phyloP scores from a whole-genome alignment of 2,888 invertebrate species.

The Aleiodes testaceus region DNA sequence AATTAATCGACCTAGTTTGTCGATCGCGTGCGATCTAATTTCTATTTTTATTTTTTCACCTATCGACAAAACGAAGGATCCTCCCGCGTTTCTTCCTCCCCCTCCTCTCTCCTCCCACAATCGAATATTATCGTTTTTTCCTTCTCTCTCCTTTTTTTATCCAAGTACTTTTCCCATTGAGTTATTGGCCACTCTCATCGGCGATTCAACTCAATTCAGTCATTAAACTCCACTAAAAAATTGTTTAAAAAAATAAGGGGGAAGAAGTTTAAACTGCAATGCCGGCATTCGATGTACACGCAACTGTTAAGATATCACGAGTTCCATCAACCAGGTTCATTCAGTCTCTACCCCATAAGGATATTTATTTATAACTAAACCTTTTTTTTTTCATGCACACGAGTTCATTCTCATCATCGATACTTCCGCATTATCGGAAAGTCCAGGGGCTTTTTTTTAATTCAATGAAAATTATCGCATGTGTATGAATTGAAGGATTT shows the following conservation, averaged over 20 bases:
- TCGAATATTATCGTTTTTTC: slow-evolving; percentile 40
- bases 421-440: slow-evolving; percentile 18
- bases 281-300: slow-evolving; percentile 67
- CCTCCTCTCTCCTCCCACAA: slow-evolving; percentile 27
- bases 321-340: slow-evolving; percentile 59
- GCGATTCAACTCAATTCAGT: slow-evolving; percentile 26
- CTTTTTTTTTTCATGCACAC: not conserved
- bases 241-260: slow-evolving; percentile 21
- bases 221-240: slow-evolving; percentile 9
- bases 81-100: slow-evolving; percentile 60
- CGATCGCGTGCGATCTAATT: slow-evolving; percentile 58
- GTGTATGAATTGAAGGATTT: not conserved
- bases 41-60: slow-evolving; percentile 54
- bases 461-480: not conserved
- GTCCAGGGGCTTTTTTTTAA: not conserved
- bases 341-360: slow-evolving; percentile 18
- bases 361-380: slow-evolving; percentile 21
- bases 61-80: slow-evolving; percentile 69
- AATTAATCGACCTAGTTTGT: slow-evolving; percentile 50
- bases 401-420: slow-evolving; percentile 7
- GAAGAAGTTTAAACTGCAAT: slow-evolving; percentile 56
- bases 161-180: slow-evolving; percentile 18
- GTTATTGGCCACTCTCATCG: slow-evolving; percentile 4
- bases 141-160: slow-evolving; percentile 38
- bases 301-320: slow-evolving; percentile 65